These are phyloP conservation scores for Adelosebastes latens DNA, from an alignment of 2,797 vertebrate species.

Conservation along the genomic window DNA sequence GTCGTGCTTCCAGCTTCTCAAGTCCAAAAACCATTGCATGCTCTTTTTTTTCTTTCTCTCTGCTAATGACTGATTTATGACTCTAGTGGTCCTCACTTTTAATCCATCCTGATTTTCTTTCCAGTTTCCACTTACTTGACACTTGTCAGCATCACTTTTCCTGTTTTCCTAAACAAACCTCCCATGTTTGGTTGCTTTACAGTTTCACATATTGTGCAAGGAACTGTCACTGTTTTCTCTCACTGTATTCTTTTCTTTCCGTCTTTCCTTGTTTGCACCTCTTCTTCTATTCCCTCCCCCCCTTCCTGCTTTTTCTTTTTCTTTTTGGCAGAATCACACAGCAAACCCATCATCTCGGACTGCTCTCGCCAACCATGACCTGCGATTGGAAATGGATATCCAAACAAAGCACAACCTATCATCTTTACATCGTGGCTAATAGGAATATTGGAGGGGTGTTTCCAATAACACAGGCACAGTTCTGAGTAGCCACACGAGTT, in stretches of 20 bases:
- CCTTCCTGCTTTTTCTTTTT: background rate
- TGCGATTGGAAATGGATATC: conserved; percentile 72
- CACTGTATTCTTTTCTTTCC: background rate
- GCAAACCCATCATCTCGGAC: conserved; percentile 56
- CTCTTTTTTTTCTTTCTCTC: background rate
- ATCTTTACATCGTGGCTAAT: conserved; percentile 76
- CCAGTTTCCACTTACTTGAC: conserved; percentile 7
- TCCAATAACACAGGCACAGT: conserved; percentile 75
- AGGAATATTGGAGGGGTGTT: conserved; percentile 69
- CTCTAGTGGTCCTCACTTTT: background rate
- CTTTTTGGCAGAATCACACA: conserved; percentile 45
- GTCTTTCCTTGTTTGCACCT: background rate
- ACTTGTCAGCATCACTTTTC: background rate
- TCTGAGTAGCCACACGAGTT: conserved; percentile 66
- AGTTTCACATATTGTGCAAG: conserved; percentile 16
- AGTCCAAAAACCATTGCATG: background rate
- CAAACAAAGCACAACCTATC: conserved; percentile 77
- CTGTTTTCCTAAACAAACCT: conserved; percentile 13
- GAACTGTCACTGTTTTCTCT: background rate
- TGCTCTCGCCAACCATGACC: conserved; percentile 58
- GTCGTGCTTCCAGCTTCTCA: background rate
- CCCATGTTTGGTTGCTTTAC: background rate
- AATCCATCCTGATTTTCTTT: conserved; percentile 11
- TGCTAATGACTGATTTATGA: background rate
- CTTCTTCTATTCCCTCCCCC: conserved; percentile 11